Conservation (phyloP, 2,888 invertebrate genomes). For the Brachylomia viminalis region DNA sequence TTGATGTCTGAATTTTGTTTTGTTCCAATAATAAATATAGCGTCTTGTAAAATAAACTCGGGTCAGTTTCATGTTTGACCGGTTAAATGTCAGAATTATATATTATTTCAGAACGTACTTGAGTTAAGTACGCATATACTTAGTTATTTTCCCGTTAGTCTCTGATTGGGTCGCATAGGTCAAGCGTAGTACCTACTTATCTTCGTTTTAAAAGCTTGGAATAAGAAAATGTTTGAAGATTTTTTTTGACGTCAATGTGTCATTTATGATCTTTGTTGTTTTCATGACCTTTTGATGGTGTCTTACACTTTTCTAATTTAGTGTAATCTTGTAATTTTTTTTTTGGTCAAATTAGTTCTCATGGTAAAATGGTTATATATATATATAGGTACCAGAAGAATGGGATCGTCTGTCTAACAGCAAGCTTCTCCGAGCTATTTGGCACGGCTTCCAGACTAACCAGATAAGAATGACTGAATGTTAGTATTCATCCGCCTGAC, state of each 20-base stretch:
- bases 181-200: constrained; percentile 6
- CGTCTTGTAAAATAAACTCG: not conserved
- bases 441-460: constrained; percentile 25
- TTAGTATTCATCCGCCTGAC: not conserved
- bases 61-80: not conserved
- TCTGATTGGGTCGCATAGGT: constrained; percentile 9
- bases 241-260: not conserved
- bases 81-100: not conserved
- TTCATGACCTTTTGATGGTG: not conserved
- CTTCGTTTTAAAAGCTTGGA: not conserved
- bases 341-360: not conserved
- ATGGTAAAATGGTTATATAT: not conserved
- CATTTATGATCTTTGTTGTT: not conserved
- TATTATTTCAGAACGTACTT: not conserved
- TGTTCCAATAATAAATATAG: constrained; percentile 1
- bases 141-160: not conserved
- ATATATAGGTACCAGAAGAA: not conserved
- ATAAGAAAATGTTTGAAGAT: not conserved
- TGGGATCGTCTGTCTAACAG: not conserved
- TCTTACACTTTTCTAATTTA: not conserved
- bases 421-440: constrained; percentile 23
- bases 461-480: constrained; percentile 17
- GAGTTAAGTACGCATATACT: not conserved
- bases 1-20: not conserved
- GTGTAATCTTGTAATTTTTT: not conserved